Evolutionary conservation across 2,888 invertebrate species (phyloP).

Genomic region (Empis livida): DNA sequence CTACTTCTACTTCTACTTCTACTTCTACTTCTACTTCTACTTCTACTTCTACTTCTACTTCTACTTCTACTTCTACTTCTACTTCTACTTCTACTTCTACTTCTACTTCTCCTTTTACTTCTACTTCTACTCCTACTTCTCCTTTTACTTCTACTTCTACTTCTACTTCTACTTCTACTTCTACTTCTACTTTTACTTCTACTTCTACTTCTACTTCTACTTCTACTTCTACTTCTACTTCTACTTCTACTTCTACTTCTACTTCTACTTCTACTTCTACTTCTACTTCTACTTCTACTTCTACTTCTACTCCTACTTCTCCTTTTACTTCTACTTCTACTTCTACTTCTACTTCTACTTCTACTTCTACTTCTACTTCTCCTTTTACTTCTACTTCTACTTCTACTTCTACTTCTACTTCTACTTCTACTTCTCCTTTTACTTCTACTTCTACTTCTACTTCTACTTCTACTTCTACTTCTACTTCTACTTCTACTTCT

Average conservation of each 20-base stretch:
- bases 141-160: too few relatives aligned
- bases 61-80: background rate
- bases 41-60: background rate
- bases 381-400: too few relatives aligned
- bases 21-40: background rate
- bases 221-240: background rate
- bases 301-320: constrained; percentile 1
- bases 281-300: constrained; percentile 1
- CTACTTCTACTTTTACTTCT: too few relatives aligned
- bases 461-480: background rate
- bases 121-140: too few relatives aligned
- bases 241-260: background rate
- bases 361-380: too few relatives aligned
- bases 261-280: background rate
- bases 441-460: too few relatives aligned
- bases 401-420: too few relatives aligned
- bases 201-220: background rate
- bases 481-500: background rate
- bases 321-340: too few relatives aligned
- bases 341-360: too few relatives aligned
- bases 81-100: background rate
- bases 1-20: constrained; percentile 1
- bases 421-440: too few relatives aligned
- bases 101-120: background rate
- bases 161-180: too few relatives aligned